Percentiles rank a stretch among this genome's conserved stretches.
These are phyloP conservation scores for Macrostomum lignano DNA, from an alignment of 1,140 invertebrate species.

Conservation along the genomic window DNA sequence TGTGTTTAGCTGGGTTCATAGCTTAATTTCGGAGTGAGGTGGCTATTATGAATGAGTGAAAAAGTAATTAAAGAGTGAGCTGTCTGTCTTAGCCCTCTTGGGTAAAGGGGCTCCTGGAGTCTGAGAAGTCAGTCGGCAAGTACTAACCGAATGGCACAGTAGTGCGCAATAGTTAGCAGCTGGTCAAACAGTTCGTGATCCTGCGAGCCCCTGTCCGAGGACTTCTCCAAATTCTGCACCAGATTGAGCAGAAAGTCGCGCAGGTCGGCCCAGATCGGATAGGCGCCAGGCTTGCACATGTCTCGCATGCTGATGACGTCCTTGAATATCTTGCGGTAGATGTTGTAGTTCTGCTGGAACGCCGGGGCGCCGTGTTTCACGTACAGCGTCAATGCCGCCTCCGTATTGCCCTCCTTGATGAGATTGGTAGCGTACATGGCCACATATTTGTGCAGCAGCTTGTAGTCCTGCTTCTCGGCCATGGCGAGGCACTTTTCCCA, in stretches of 20 bases:
- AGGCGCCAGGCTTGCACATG: conserved; percentile 32
- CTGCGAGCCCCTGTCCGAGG: too few species aligned
- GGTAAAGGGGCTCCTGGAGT: too few species aligned
- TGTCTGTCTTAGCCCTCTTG: too few species aligned
- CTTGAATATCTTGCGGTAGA: conserved; percentile 43
- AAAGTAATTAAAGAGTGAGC: too few species aligned
- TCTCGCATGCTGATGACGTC: conserved; percentile 33
- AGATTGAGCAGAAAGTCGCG: conserved; percentile 38
- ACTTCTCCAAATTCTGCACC: too few species aligned
- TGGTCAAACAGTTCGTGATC: too few species aligned
- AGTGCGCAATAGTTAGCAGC: too few species aligned
- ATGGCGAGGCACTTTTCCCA: conserved; percentile 66
- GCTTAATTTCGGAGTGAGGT: too few species aligned
- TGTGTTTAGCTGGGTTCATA: too few species aligned
- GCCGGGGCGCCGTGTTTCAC: conserved; percentile 45
- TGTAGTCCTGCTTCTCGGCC: conserved; percentile 38
- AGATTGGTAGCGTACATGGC: conserved; percentile 51
- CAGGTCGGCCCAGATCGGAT: conserved; percentile 36
- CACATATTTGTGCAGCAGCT: conserved; percentile 53
- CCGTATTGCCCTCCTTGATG: conserved; percentile 36
- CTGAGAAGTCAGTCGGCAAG: too few species aligned
- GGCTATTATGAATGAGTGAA: too few species aligned
- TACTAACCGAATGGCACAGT: too few species aligned
- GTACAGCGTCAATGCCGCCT: conserved; percentile 41
- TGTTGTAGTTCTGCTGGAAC: conserved; percentile 50